Evolutionary conservation across 2,888 invertebrate genomes (phyloP), one percentile per base, ranked within the genome.

Genomic region (Tiliacea aurago): DNA sequence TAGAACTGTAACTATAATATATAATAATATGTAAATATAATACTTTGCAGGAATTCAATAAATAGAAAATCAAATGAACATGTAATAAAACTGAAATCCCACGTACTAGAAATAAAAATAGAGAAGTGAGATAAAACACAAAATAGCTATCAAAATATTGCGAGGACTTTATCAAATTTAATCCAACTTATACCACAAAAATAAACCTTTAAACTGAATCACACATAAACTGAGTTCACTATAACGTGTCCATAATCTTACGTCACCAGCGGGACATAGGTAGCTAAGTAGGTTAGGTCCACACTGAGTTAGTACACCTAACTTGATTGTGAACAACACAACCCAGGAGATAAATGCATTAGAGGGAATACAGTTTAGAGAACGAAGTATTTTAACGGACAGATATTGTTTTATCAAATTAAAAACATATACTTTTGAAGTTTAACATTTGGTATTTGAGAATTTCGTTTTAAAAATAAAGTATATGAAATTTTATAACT

Each of bases 311-410:
- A 55, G 78, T 37, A 28, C 41, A 55, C 37, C 51, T 78, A 83
- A 83, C 78, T 82, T 23, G 51, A 84, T 83, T 82, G 81, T 59
- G 56, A 33, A 70, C 76, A 66, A 71, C 43, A 81, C 69, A 80
- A 73, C 58, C 73, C 61, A 65, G 41, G 41, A 64, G 43, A 20
- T 73, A 81, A 80, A 43, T 61, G 45, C 5, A 65, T 81, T 81
- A 65, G 9, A 15, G 20, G 10, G 47, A 69, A 41, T 51, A 23
- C 43, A 69, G 49, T 81, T 70, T 33, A 55, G n/a, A 49, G 28
- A 55, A 37, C 10, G 6, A 33, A 72, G 18, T 70, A 47, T 43
- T 70, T 23, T 28, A 28, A 49, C 18, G 18, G 47, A 20, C 53
- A 53, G 15, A 43, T 53, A 45, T 18, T 65, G 49, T 33, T 65